Evolutionary conservation across 2,113 vertebrate genomes (phyloP).

Genomic region (Channa argus): DNA sequence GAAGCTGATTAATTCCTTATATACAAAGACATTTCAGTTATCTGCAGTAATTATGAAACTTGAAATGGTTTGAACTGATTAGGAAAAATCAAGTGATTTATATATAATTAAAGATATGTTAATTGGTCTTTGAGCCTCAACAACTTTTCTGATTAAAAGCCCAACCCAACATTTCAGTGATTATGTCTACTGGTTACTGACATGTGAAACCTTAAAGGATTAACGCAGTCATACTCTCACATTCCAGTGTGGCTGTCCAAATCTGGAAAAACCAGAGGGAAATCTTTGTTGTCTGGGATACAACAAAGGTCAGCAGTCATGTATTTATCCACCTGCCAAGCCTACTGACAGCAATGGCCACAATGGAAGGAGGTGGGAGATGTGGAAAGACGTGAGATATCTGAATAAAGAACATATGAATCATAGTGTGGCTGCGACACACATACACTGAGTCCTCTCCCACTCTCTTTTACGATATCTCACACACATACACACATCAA

Average conservation of each 20-base stretch:
- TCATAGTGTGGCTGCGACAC: slow-evolving; percentile 51
- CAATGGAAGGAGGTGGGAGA: slow-evolving; percentile 41
- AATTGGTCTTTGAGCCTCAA: background rate
- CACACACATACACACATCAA: slow-evolving; percentile 25
- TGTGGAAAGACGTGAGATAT: slow-evolving; percentile 32
- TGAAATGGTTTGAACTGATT: background rate
- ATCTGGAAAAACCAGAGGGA: slow-evolving; percentile 40
- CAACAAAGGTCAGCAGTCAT: slow-evolving; percentile 67
- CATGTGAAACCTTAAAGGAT: slow-evolving; percentile 50
- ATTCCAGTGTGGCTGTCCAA: slow-evolving; percentile 30
- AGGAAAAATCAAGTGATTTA: background rate
- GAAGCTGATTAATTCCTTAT: slow-evolving; percentile 10
- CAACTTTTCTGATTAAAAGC: background rate
- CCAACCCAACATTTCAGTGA: background rate
- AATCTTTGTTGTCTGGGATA: slow-evolving; percentile 60
- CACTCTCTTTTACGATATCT: slow-evolving; percentile 36
- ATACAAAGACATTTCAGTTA: slow-evolving; percentile 23
- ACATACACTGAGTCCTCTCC: slow-evolving; percentile 47
- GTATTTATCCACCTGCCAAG: slow-evolving; percentile 48
- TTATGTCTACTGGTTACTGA: slow-evolving; percentile 7
- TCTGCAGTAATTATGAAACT: background rate
- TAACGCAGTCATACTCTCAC: slow-evolving; percentile 21
- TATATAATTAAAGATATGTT: background rate
- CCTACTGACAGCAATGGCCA: slow-evolving; percentile 45
- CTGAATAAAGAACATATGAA: slow-evolving; percentile 54